Conservation (phyloP, 1,140 invertebrate genomes). For the Drosophila pallidifrons region DNA sequence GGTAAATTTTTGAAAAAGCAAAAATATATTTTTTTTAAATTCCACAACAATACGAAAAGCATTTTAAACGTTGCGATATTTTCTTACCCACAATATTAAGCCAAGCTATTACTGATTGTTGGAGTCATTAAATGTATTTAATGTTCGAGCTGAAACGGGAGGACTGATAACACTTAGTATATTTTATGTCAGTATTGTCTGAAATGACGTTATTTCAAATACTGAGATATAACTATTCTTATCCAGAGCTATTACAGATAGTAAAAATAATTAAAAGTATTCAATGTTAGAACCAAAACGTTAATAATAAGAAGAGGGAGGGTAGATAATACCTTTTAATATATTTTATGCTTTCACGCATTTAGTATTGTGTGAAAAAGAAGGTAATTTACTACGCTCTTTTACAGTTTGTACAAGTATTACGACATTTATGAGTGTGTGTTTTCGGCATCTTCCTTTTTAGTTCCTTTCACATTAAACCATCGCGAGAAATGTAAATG, state of each 20-base stretch:
- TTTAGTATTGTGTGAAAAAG: conserved; percentile 2
- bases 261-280: neutral
- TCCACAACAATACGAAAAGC: no score
- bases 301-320: neutral
- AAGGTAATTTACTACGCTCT: neutral
- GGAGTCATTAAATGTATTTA: neutral
- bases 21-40: no score
- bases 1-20: no score
- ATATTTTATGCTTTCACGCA: conserved; percentile 10
- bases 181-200: neutral
- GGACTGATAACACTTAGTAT: neutral
- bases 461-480: conserved; percentile 16
- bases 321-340: neutral
- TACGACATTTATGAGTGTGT: neutral
- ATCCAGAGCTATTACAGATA: neutral
- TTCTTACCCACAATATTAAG: no score
- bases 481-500: conserved; percentile 34
- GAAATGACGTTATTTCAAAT: neutral
- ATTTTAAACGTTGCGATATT: no score
- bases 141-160: neutral
- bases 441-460: conserved; percentile 8
- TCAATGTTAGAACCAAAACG: neutral
- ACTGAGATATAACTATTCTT: no score
- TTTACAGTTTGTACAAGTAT: conserved; percentile 12
- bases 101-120: neutral